Evolutionary conservation across 2,113 vertebrate genomes (phyloP).

Genomic region (Peromyscus maniculatus): DNA sequence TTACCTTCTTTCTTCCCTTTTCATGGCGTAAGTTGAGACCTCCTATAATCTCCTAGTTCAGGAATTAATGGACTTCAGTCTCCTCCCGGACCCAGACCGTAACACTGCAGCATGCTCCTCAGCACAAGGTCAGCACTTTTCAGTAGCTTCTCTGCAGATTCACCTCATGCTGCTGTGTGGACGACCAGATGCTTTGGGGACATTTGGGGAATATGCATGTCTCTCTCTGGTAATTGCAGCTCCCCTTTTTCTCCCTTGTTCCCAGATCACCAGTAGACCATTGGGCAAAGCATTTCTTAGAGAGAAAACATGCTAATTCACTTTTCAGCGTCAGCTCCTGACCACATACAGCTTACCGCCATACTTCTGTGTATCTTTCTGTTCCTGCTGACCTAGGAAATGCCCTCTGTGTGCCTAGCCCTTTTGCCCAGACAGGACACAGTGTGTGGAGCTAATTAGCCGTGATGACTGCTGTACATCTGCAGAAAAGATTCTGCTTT

Average conservation of each 20-base stretch:
- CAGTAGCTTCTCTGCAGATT: not conserved
- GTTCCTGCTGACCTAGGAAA: not conserved
- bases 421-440: not conserved
- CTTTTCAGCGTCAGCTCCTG: not conserved
- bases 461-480: not conserved
- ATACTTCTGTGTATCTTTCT: not conserved
- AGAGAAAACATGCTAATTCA: not conserved
- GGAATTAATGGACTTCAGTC: not conserved
- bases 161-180: fast-evolving
- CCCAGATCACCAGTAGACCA: not conserved
- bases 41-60: not conserved
- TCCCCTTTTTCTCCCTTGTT: not conserved
- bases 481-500: not conserved
- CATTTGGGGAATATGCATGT: fast-evolving
- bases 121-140: not conserved
- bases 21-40: not conserved
- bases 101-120: not conserved
- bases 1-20: not conserved
- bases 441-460: not conserved
- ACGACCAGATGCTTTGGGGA: not conserved
- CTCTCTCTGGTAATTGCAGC: not conserved
- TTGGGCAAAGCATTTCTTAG: not conserved
- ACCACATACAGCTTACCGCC: not conserved
- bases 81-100: not conserved
- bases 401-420: not conserved